Evolutionary conservation across 92 coral and sea anemone genomes (phyloP), one percentile per base, ranked within the genome.

Genomic region (Desmophyllum pertusum): DNA sequence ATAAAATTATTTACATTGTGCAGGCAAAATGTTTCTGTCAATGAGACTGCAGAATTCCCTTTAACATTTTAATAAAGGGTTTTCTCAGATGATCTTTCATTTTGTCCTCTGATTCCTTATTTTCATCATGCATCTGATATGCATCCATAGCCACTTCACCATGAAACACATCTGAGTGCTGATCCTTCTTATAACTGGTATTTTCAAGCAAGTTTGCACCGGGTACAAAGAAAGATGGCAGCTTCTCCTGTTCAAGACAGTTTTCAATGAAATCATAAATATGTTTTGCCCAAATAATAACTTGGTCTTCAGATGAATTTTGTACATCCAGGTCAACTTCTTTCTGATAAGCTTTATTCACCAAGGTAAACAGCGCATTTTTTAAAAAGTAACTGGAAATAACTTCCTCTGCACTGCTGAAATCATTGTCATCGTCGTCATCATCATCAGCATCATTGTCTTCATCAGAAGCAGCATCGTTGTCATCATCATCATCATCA

Each of bases 111-210:
- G 67, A 25, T 65, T 64, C 84, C 48, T 80, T 76, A 80, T 80
- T 64, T 30, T 66, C 35, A 19, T 80, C 84, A 21, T 80, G 84
- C 84, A 80, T 65, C 11, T 66, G 35, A 37, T 80, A 76, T 46
- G 66, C 84, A 13, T 80, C 75, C 75, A 80, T 80, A n/a, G 84
- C 84, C 65, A 80, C 23, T 48, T 76, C 84, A 46, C 84, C 84
- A 46, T 25, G 67, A 35, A 65, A 80, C 46, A 80, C 84, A 10
- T 35, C 67, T 29, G 66, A 76, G 38, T 80, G 84, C 84, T 80
- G 84, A 66, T 65, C 84, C 17, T 76, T 45, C 1, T 80, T 37
- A 8, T 80, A 80, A n/a, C n/a, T n/a, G 23, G 18, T 80, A 62
- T 51, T 80, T 80, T 80, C 84, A 29, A 80, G 75, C 64, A 80